Evolutionary conservation across 2,797 vertebrate genomes (phyloP).

Genomic region (Adelosebastes latens): DNA sequence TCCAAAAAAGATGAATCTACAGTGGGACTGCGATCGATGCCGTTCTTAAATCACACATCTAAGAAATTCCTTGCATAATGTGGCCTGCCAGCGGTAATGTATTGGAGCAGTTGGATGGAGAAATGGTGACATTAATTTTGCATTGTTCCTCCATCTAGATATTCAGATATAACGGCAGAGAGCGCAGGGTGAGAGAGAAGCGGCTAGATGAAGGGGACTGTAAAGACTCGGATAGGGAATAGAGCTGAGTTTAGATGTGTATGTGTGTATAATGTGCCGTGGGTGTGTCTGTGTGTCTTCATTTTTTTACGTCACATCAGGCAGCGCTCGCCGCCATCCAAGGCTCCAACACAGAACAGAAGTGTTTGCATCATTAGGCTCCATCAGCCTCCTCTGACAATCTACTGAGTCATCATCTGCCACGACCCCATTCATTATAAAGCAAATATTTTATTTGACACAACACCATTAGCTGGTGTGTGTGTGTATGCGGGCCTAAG

Average conservation of each 20-base stretch:
- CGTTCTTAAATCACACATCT: conserved; percentile 29
- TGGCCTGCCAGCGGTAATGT: conserved; percentile 12
- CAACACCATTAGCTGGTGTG: conserved; percentile 21
- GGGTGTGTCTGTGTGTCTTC: not conserved
- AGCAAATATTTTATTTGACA: conserved; percentile 35
- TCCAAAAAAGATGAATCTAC: conserved; percentile 36
- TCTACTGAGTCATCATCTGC: conserved; percentile 35
- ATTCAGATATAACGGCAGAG: conserved; percentile 7
- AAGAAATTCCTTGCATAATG: conserved; percentile 20
- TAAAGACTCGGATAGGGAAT: not conserved
- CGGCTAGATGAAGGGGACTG: not conserved
- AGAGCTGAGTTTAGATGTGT: not conserved
- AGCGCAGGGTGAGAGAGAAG: not conserved
- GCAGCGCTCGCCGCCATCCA: not conserved
- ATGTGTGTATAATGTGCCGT: not conserved
- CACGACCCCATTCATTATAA: conserved; percentile 33
- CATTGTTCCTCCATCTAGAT: conserved; percentile 20
- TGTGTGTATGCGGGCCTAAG: not conserved
- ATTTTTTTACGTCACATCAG: conserved; percentile 20
- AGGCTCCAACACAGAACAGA: not conserved
- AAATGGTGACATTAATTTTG: conserved; percentile 44
- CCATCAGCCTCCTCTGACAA: conserved; percentile 36
- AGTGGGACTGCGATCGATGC: conserved; percentile 33
- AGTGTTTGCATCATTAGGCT: conserved; percentile 51
- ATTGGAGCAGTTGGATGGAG: conserved; percentile 12